Evolutionary conservation across 1,140 invertebrate genomes (phyloP).

Genomic region (Meloidogyne chitwoodi): DNA sequence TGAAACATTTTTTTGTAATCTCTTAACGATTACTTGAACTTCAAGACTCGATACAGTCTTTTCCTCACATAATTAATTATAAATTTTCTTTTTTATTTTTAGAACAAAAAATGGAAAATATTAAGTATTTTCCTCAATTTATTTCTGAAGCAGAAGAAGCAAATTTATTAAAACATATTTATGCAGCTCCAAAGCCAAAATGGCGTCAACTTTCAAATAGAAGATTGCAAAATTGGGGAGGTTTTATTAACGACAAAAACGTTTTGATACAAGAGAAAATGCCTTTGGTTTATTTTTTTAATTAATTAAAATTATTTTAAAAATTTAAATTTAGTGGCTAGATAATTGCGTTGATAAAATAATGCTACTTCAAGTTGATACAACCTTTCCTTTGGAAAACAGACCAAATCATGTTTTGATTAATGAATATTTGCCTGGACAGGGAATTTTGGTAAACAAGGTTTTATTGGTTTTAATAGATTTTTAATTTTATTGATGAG

Average conservation of each 20-base stretch:
- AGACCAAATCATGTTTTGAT: constrained; percentile 86
- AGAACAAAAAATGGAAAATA: constrained; percentile 37
- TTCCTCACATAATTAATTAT: too few species aligned
- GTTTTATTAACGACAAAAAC: constrained; percentile 39
- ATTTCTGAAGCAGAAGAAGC: constrained; percentile 77
- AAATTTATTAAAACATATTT: constrained; percentile 63
- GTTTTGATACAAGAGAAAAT: constrained; percentile 45
- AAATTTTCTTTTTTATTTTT: too few species aligned
- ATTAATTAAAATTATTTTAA: background rate
- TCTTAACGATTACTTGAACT: too few species aligned
- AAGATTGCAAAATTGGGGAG: constrained; percentile 88
- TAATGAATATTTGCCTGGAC: constrained; percentile 87
- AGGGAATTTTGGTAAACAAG: constrained; percentile 79
- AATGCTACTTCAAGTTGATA: background rate
- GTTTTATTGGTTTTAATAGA: background rate
- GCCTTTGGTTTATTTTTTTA: constrained; percentile 34
- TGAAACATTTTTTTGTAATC: background rate
- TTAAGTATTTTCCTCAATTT: constrained; percentile 86
- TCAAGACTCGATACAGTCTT: too few species aligned
- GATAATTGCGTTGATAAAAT: constrained; percentile 14
- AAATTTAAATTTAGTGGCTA: constrained; percentile 12
- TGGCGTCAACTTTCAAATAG: constrained; percentile 88
- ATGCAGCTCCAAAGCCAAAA: constrained; percentile 78
- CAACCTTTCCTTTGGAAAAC: constrained; percentile 69
- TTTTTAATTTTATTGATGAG: constrained; percentile 17